Percentiles rank a stretch among this genome's conserved stretches.
Evolutionary conservation across 2,113 vertebrate species (phyloP).

Genomic region (Myotis davidii): DNA sequence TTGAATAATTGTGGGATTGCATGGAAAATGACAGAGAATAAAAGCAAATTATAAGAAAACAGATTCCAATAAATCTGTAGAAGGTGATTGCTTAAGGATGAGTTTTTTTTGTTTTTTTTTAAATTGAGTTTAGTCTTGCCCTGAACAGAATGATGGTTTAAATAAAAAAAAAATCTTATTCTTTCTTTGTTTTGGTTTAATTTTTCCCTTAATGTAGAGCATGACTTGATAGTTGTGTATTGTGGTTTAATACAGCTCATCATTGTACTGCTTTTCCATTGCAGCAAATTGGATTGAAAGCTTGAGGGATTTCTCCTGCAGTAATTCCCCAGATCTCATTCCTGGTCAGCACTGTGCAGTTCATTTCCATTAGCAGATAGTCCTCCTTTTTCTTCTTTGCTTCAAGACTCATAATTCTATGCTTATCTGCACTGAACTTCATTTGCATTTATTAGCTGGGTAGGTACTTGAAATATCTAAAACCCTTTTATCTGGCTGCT

Average conservation of each 20-base stretch:
- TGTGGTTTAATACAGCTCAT: slow-evolving; percentile 79
- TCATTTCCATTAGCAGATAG: slow-evolving; percentile 87
- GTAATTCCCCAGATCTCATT: slow-evolving; percentile 86
- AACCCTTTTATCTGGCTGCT: slow-evolving; percentile 82
- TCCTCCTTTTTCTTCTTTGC: slow-evolving; percentile 83
- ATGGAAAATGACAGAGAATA: neutral
- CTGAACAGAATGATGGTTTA: slow-evolving; percentile 49
- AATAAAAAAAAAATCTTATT: slow-evolving; percentile 9
- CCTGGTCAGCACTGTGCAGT: slow-evolving; percentile 82
- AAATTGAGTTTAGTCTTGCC: neutral
- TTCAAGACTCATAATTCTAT: slow-evolving; percentile 85
- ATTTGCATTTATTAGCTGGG: slow-evolving; percentile 89
- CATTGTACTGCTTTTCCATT: slow-evolving; percentile 80
- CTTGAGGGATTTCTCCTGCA: slow-evolving; percentile 85
- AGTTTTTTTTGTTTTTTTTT: neutral
- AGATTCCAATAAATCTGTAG: neutral
- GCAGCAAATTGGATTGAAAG: slow-evolving; percentile 80
- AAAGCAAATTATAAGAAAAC: neutral
- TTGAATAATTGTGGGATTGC: neutral
- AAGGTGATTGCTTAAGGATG: neutral
- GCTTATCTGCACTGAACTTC: slow-evolving; percentile 85
- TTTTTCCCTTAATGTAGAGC: slow-evolving; percentile 68
- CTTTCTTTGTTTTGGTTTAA: slow-evolving; percentile 71
- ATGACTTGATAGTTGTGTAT: slow-evolving; percentile 54
- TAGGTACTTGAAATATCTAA: slow-evolving; percentile 86